Conservation (phyloP, 2,113 vertebrate genomes). For the Rattus norvegicus region DNA sequence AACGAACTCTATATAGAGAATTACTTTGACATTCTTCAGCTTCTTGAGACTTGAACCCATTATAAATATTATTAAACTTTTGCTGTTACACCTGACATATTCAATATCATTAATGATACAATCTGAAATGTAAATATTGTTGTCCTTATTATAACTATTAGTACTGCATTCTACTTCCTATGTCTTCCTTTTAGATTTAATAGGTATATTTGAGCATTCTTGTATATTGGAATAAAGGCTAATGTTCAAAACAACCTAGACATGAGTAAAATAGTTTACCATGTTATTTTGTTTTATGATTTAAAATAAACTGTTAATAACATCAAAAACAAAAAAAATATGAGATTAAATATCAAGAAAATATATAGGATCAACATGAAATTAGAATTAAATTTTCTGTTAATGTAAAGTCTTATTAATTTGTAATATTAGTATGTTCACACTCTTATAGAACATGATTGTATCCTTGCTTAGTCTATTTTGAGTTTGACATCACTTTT, state of each 20-base stretch:
- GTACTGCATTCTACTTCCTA: not conserved
- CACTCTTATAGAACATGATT: not conserved
- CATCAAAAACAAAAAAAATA: not conserved
- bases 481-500: not conserved
- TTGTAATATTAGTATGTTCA: not conserved
- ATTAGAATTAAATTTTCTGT: not conserved
- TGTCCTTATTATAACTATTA: not conserved
- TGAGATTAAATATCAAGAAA: not conserved
- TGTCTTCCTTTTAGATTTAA: no score
- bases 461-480: not conserved
- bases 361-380: not conserved
- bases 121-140: fast-evolving
- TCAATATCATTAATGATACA: not conserved
- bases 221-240: not conserved
- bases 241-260: not conserved
- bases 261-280: not conserved
- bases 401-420: not conserved
- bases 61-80: not conserved
- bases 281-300: not conserved
- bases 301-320: not conserved
- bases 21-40: not conserved
- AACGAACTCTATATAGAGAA: not conserved
- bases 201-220: not conserved
- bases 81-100: not conserved
- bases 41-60: not conserved